Percentiles rank a stretch among this genome's conserved stretches.
Conservation (phyloP, 1,140 invertebrate species). For the Leptopilina boulardi region DNA sequence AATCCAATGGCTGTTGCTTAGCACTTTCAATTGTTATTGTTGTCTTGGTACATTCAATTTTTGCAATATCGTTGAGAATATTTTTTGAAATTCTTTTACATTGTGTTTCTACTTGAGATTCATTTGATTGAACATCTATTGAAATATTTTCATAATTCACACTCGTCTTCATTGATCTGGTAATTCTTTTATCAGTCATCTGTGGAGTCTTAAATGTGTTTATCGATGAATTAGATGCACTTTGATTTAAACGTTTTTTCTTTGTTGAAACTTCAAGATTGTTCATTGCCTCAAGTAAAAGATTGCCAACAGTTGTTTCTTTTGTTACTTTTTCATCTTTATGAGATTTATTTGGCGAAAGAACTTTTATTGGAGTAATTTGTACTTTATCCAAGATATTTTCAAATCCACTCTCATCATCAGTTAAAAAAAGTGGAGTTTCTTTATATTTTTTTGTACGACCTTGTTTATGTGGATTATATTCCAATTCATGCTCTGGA, state of each 20-base stretch:
- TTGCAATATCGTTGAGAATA: background rate
- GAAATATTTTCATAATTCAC: conserved; percentile 38
- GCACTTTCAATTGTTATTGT: background rate
- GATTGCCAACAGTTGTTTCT: conserved; percentile 60
- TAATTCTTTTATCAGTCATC: conserved; percentile 47
- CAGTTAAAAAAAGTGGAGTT: conserved; percentile 30
- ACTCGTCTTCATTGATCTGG: conserved; percentile 48
- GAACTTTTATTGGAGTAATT: conserved; percentile 51
- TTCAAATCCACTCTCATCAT: conserved; percentile 43
- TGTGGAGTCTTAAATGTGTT: conserved; percentile 46
- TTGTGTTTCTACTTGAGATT: conserved; percentile 26
- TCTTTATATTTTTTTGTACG: conserved; percentile 30
- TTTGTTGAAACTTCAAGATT: conserved; percentile 56
- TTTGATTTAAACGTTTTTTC: conserved; percentile 41
- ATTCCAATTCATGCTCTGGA: background rate
- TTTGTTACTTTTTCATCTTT: conserved; percentile 45
- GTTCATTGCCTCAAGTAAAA: conserved; percentile 55
- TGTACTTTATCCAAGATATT: conserved; percentile 56
- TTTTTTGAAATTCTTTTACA: background rate
- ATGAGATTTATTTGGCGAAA: conserved; percentile 50
- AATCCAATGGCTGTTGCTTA: background rate
- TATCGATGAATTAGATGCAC: conserved; percentile 46
- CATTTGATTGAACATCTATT: conserved; percentile 29
- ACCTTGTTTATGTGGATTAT: background rate
- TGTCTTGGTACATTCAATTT: background rate